These are phyloP conservation scores for Drosophila simulans DNA, from an alignment of 1,140 invertebrate species.

Conservation along the genomic window DNA sequence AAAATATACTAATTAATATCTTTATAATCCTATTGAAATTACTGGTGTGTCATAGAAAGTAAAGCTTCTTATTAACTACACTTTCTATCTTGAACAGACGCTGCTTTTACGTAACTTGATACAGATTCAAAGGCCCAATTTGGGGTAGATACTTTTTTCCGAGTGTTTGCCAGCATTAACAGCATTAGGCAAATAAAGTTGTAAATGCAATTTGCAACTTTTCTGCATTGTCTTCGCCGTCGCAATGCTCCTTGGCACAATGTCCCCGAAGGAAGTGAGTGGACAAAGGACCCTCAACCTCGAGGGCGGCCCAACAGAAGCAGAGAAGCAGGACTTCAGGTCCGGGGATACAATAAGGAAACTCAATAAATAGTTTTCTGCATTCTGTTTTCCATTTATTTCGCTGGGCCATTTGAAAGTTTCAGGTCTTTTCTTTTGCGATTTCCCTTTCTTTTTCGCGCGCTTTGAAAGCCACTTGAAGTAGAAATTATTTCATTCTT, in stretches of 20 bases:
- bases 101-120: not conserved
- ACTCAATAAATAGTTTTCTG: constrained; percentile 72
- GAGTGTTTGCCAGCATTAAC: constrained; percentile 41
- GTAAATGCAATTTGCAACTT: constrained; percentile 78
- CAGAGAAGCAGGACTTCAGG: constrained; percentile 44
- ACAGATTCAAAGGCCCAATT: constrained; percentile 3
- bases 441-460: constrained; percentile 9
- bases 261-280: constrained; percentile 46
- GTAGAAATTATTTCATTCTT: constrained; percentile 32
- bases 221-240: constrained; percentile 63
- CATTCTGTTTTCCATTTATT: constrained; percentile 67
- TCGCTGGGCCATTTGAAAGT: constrained; percentile 47
- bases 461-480: constrained; percentile 4
- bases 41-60: too few species aligned
- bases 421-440: constrained; percentile 24
- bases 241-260: constrained; percentile 52
- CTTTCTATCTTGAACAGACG: not conserved
- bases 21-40: too few species aligned
- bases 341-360: constrained; percentile 55
- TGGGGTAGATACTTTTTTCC: not conserved
- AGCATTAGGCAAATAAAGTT: constrained; percentile 78
- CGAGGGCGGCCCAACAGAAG: constrained; percentile 31
- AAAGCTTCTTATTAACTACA: not conserved
- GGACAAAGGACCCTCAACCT: constrained; percentile 47
- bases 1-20: not conserved